Evolutionary conservation across 2,113 vertebrate genomes (phyloP), one percentile per base, ranked within the genome.

Genomic region (Odontophorus gujanensis): DNA sequence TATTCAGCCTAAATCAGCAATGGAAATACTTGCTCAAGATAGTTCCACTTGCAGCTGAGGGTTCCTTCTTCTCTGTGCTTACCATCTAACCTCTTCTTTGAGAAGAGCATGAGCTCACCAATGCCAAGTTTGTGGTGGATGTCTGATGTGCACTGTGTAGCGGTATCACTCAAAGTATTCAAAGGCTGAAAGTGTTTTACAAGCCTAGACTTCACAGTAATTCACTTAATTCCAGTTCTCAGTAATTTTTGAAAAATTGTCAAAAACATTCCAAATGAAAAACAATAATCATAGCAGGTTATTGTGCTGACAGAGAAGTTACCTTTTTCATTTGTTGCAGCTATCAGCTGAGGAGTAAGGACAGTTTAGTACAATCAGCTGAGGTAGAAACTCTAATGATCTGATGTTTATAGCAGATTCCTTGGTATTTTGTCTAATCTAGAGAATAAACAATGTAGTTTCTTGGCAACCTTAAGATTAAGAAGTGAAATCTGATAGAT

Each of bases 61-160:
- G 40, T 51, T 87, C 3, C 43, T 57, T 9, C 8, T 76, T 66
- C 38, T 81, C 30, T 61, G 11, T 62, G 4, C 25, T 80, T 82
- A 43, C 13, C 28, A 45, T n/a, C 19, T 43, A 3, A 57, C 2
- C 6, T 24, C 0, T 0, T 40, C 50, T 76, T 61, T 38, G 16
- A 25, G 38, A 82, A 14, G 68, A 59, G 3, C 3, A 30, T 0
- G 0, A 63, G 11, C 13, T 61, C 53, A 43, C 8, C 1, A 28
- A 15, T 38, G 30, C n/a, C 53, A 26, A 21, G 6, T 7, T 20
- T 55, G 28, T 25, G 9, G 4, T 84, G 34, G 4, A 4, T 25
- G 47, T 51, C 18, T 53, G 19, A 51, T 1, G 0, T 22, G 13
- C 7, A 32, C 17, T 28, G 8, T 32, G 9, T 24, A 75, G 15